Conservation (phyloP, 2,113 vertebrate species). For the Paraplagusia blochii region DNA sequence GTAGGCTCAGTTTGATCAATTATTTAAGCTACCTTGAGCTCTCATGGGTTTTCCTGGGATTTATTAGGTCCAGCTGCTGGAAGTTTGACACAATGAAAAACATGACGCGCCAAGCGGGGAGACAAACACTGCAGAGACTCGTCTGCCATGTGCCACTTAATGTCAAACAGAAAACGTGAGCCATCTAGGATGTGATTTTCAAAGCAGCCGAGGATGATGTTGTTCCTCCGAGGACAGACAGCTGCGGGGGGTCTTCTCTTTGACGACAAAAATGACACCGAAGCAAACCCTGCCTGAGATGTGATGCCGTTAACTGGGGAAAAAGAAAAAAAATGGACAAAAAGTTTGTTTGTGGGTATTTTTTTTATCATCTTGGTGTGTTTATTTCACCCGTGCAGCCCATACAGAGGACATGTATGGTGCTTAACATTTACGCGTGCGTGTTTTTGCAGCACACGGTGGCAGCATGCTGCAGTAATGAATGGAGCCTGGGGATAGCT, state of each 20-base stretch:
- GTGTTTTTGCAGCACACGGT: conserved; percentile 44
- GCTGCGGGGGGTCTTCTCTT: conserved; percentile 5
- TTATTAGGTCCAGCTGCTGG: conserved; percentile 65
- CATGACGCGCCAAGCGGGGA: conserved; percentile 43
- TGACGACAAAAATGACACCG: conserved; percentile 24
- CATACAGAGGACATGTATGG: conserved; percentile 25
- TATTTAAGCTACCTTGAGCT: conserved; percentile 72
- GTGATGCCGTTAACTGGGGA: conserved; percentile 42
- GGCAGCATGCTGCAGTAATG: conserved; percentile 78
- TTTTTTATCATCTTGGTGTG: conserved; percentile 1
- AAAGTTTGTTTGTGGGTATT: conserved; percentile 9
- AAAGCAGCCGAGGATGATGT: conserved; percentile 34
- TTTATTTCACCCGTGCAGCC: conserved; percentile 21
- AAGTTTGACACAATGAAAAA: conserved; percentile 61
- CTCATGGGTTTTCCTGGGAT: conserved; percentile 65
- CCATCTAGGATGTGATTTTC: conserved; percentile 28
- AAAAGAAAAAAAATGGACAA: conserved; percentile 21
- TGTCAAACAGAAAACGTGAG: conserved; percentile 37
- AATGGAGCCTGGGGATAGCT: conserved; percentile 75
- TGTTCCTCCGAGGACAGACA: conserved; percentile 24
- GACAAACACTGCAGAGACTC: conserved; percentile 50
- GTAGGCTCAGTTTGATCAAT: conserved; percentile 65
- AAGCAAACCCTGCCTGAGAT: conserved; percentile 30
- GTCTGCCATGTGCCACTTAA: conserved; percentile 51
- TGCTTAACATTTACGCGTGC: conserved; percentile 38